Evolutionary conservation across 2,797 vertebrate species (phyloP), one percentile per base, ranked within the genome.

Genomic region (Thunnus albacares): DNA sequence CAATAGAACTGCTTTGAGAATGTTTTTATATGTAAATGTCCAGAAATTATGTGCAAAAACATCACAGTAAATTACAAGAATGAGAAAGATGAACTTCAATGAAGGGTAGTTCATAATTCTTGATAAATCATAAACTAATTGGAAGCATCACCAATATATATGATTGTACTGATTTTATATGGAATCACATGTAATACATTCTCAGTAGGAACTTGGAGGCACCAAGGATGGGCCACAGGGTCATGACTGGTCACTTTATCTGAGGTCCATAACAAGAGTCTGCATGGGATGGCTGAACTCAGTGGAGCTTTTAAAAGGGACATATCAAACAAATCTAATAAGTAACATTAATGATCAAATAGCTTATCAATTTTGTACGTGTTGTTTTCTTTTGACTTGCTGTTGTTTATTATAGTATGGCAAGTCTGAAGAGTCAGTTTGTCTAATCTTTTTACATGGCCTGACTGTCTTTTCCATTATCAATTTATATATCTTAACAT

Each of bases 211-310:
- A 68, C 51, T 38, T 65, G 64, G 11, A 53, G 87, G 80, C 67
- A 77, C 45, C 90, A 92, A 90, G 87, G 94, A 96, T 97, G 95
- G 92, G 93, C 95, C 95, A 94, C 95, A 94, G 79, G 93, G 94
- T 97, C 97, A 98, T 98, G 93, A 96, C 97, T 97, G 97, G 93
- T 96, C 89, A 93, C 94, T 91, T 86, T 71, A 93, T 92, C 94
- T 95, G 89, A 90, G 88, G 94, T 93, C 94, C 91, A 89, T 99
- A 98, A 98, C 97, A 95, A 91, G 93, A 96, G 96, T 97, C 98
- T 98, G 97, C 98, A 99, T 99, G 97, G 81, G 65, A 85, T 81
- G 94, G 91, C 88, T 95, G 94, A 96, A 95, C 92, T 81, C 89
- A 93, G 57, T 17, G 82, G 90, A 92, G 85, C 5, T 59, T 53